Conservation (phyloP, 2,797 vertebrate species). For the Cyclopterus lumpus region DNA sequence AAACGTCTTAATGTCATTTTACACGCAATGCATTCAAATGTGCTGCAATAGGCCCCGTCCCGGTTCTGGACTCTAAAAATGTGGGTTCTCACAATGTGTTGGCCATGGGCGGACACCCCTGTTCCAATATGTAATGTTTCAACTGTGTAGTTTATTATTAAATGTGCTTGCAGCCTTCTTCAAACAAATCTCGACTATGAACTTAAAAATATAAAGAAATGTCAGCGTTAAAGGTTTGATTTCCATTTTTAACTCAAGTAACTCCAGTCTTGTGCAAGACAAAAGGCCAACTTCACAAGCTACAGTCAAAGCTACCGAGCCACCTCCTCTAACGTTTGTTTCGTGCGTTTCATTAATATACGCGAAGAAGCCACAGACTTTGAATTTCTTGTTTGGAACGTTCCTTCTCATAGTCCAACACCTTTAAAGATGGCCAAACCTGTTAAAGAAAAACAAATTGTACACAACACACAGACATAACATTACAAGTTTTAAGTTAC, state of each 20-base stretch:
- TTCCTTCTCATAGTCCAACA: conserved; percentile 77
- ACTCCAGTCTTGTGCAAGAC: background rate
- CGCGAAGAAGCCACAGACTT: conserved; percentile 47
- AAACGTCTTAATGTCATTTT: background rate
- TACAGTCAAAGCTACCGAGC: conserved; percentile 6
- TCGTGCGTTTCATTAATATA: conserved; percentile 14
- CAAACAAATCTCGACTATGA: background rate
- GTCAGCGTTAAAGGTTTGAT: background rate
- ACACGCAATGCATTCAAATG: background rate
- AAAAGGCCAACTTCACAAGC: conserved; percentile 10
- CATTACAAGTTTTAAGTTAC: conserved; percentile 65
- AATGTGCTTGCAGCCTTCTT: background rate
- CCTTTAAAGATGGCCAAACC: conserved; percentile 82
- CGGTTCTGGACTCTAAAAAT: background rate
- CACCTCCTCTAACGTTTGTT: too few relatives aligned
- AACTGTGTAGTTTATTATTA: background rate
- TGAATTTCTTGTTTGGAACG: conserved; percentile 70
- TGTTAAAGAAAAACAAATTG: conserved; percentile 85
- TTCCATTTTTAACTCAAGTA: background rate
- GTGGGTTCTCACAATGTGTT: background rate
- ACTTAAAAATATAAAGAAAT: background rate
- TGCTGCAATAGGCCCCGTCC: background rate
- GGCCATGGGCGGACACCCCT: background rate
- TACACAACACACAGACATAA: conserved; percentile 82
- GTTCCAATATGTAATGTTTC: background rate